These are phyloP conservation scores for Amia ocellicauda DNA, from an alignment of 2,113 vertebrate genomes.

Conservation along the genomic window DNA sequence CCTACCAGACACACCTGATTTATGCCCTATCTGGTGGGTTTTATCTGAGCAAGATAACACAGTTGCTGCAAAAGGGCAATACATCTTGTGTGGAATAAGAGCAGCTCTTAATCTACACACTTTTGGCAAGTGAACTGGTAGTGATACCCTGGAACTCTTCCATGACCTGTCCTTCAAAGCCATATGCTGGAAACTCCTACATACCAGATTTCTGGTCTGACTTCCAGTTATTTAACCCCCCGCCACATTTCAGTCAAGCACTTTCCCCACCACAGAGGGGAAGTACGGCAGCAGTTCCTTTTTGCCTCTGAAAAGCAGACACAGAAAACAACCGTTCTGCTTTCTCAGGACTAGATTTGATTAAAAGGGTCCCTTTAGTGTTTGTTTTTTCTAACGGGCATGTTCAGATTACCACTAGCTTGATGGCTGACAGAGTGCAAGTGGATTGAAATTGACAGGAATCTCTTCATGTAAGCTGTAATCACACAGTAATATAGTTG, in stretches of 20 bases:
- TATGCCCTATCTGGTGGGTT: slow-evolving; percentile 50
- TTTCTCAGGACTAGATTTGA: too few relatives aligned
- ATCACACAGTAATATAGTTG: too few relatives aligned
- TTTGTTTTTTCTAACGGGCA: too few relatives aligned
- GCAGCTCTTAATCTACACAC: slow-evolving; percentile 42
- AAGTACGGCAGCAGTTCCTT: too few relatives aligned
- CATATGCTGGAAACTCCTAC: slow-evolving; percentile 48
- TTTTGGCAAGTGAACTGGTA: slow-evolving; percentile 47
- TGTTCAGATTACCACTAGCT: too few relatives aligned
- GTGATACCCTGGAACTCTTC: slow-evolving; percentile 43
- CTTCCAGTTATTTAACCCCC: slow-evolving; percentile 32
- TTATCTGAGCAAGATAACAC: slow-evolving; percentile 58
- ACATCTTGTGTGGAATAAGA: slow-evolving; percentile 40
- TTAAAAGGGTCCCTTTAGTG: too few relatives aligned
- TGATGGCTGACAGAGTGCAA: too few relatives aligned
- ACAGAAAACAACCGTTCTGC: too few relatives aligned
- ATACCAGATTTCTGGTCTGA: slow-evolving; percentile 40
- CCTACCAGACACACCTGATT: slow-evolving; percentile 52
- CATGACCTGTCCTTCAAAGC: slow-evolving; percentile 61
- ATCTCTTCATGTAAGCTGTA: too few relatives aligned
- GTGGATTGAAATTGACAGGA: too few relatives aligned
- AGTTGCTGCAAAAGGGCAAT: slow-evolving; percentile 45
- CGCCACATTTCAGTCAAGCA: background rate
- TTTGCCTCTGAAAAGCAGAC: too few relatives aligned
- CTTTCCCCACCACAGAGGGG: background rate